Conservation (phyloP, 2,888 invertebrate species). For the Drosophila niveifrons region DNA sequence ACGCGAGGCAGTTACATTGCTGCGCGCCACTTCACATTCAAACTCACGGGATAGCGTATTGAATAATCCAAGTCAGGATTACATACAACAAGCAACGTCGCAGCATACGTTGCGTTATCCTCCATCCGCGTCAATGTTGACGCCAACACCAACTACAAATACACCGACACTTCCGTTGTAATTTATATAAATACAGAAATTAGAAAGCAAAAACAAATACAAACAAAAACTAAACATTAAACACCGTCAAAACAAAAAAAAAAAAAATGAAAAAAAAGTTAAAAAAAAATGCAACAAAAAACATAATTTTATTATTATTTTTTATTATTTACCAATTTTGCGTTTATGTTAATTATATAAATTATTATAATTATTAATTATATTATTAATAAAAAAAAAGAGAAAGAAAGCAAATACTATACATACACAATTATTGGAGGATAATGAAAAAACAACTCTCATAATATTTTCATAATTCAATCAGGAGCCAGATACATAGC, state of each 20-base stretch:
- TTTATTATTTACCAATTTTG: constrained; percentile 83
- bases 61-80: constrained; percentile 87
- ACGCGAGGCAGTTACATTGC: constrained; percentile 88
- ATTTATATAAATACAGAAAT: constrained; percentile 72
- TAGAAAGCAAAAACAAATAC: constrained; percentile 27
- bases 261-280: constrained; percentile 62
- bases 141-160: constrained; percentile 86
- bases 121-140: constrained; percentile 86
- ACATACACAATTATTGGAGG: constrained; percentile 44
- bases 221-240: constrained; percentile 31
- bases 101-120: constrained; percentile 86
- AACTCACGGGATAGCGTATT: constrained; percentile 87
- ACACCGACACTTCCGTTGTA: constrained; percentile 86
- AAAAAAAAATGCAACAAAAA: constrained; percentile 58
- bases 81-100: constrained; percentile 86
- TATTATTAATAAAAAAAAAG: constrained; percentile 74
- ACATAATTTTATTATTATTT: constrained; percentile 81
- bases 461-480: constrained; percentile 42
- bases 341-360: constrained; percentile 84
- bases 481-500: constrained; percentile 41
- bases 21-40: constrained; percentile 88
- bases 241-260: constrained; percentile 43
- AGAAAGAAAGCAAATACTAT: constrained; percentile 59
- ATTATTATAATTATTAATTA: constrained; percentile 84
- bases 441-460: constrained; percentile 47